Evolutionary conservation across 1,140 invertebrate genomes (phyloP), one percentile per base, ranked within the genome.

Genomic region (Orius insidiosus): DNA sequence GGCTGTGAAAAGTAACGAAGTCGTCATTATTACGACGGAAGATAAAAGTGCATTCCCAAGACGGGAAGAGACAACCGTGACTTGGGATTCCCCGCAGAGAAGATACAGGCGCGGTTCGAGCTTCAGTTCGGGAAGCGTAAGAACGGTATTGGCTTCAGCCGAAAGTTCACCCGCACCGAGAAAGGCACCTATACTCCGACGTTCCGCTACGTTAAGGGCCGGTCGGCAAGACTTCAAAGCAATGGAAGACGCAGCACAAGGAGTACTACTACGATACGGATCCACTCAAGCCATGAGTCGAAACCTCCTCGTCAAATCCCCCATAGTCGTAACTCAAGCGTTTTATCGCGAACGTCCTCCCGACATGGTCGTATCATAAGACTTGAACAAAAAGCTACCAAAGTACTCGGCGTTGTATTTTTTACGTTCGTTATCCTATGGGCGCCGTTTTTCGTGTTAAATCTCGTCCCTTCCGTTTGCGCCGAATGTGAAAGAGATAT

Each of bases 361-460:
- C 66, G 81, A 0, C 82, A 87, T 55, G 82, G 83, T 0, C 63
- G 82, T 15, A 86, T 85, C 47, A 75, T 88, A 38, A 66, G 80
- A 1, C 62, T 86, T 30, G 88, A 94, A 59, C 86, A 90, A 56
- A 93, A 93, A 59, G 88, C 88, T 0, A 92, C 86, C n/a, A 89
- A 92, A 65, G 87, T 92, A 1, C 63, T 93, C 4, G 87, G 87
- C 1, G 80, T 93, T 0, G 85, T 94, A 1, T 94, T 93, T 63
- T 87, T 89, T 58, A 87, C 85, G 0, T 94, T 94, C 60, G 87
- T 93, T 1, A 76, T 92, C 9, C 70, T 92, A 6, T 94, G 89
- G 89, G 79, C 86, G 1, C 88, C 88, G 1, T 94, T 94, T 65
- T 94, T 94, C 63, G 78, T 87, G 1, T 66, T 88, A 2, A 94